A percentile compares a stretch with the other conserved stretches of the same genome.
Evolutionary conservation across 2,113 vertebrate species (phyloP).

Genomic region (Eurypyga helias): DNA sequence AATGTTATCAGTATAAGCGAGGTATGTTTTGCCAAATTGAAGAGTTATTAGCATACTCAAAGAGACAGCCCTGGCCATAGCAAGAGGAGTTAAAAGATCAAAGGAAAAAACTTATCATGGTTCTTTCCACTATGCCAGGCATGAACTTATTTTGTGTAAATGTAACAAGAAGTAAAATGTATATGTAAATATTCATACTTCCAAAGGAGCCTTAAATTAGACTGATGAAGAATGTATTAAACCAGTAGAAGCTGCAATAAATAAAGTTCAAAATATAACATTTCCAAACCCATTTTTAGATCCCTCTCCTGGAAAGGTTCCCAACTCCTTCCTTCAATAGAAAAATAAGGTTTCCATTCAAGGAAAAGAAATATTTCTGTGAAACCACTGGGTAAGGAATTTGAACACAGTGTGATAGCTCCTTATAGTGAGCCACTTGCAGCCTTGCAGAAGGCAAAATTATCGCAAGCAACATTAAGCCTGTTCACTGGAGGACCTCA

Average conservation of each 20-base stretch:
- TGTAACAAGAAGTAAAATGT: not conserved
- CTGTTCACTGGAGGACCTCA: not conserved
- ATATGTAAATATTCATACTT: not conserved
- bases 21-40: not conserved
- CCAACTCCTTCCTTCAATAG: not conserved
- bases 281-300: not conserved
- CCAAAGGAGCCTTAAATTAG: not conserved
- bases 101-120: not conserved
- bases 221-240: not conserved
- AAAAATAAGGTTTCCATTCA: not conserved
- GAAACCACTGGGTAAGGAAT: not conserved
- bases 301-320: not conserved
- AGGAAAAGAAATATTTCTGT: not conserved
- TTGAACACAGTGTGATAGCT: not conserved
- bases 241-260: not conserved
- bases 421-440: not conserved
- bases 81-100: not conserved
- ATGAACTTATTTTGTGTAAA: not conserved
- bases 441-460: not conserved
- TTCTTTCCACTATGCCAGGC: not conserved
- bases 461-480: not conserved
- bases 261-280: not conserved
- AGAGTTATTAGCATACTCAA: not conserved
- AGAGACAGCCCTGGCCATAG: not conserved
- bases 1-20: not conserved